Evolutionary conservation across 2,113 vertebrate genomes (phyloP).

Genomic region (Petrocephalus microphthalmus): DNA sequence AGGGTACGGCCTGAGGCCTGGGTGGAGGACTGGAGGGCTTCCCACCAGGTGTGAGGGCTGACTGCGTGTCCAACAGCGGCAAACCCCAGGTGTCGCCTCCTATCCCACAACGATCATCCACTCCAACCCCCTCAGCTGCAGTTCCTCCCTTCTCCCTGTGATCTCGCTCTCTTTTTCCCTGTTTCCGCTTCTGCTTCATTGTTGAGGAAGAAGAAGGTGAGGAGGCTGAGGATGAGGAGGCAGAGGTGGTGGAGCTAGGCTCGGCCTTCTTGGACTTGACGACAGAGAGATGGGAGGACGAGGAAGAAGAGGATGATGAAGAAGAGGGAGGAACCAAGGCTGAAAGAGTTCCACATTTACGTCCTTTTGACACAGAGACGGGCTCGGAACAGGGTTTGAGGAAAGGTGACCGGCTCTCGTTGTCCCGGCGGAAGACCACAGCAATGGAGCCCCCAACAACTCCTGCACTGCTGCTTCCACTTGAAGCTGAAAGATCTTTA

Average conservation of each 20-base stretch:
- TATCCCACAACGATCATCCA: conserved; percentile 32
- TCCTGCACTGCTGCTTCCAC: conserved; percentile 40
- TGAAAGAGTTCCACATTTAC: conserved; percentile 47
- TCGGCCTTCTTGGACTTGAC: conserved; percentile 62
- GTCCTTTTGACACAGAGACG: conserved; percentile 32
- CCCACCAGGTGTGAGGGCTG: conserved; percentile 31
- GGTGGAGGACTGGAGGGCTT: conserved; percentile 54
- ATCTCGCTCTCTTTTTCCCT: conserved; percentile 48
- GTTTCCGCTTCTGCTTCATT: conserved; percentile 55
- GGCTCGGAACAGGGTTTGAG: conserved; percentile 71
- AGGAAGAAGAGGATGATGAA: conserved; percentile 29
- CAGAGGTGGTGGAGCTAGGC: conserved; percentile 66
- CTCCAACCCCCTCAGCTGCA: conserved; percentile 25
- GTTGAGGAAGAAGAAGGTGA: conserved; percentile 57
- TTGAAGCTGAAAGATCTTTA: conserved; percentile 51
- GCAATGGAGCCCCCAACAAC: conserved; percentile 77
- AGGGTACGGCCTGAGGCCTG: conserved; percentile 56
- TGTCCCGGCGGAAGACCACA: conserved; percentile 82
- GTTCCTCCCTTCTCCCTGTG: conserved; percentile 43
- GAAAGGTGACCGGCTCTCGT: conserved; percentile 84
- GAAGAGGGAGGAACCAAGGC: conserved; percentile 18
- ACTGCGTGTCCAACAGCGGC: conserved; percentile 42
- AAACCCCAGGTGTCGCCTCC: conserved; percentile 45
- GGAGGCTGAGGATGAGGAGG: conserved; percentile 62
- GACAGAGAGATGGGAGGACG: conserved; percentile 34